A percentile compares a stretch with the other conserved stretches of the same genome.
Conservation (phyloP, 2,888 invertebrate species). For the Creontiades dilutus region DNA sequence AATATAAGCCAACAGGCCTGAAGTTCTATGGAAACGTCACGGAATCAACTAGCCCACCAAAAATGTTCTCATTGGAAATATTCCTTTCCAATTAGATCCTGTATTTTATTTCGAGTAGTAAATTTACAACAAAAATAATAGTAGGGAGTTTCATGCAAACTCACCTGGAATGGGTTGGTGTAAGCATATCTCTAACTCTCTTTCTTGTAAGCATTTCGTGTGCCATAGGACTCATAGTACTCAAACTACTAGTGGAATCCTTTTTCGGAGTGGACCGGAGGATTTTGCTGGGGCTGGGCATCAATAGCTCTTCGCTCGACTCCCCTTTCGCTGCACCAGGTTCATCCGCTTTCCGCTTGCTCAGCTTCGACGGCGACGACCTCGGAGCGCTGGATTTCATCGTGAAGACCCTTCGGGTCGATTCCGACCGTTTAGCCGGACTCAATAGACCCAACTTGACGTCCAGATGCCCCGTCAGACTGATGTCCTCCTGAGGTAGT, state of each 20-base stretch:
- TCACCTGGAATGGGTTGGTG: conserved; percentile 63
- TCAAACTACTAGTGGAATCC: neutral
- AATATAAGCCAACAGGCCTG: too few species aligned
- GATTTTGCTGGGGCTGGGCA: conserved; percentile 76
- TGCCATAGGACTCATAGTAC: conserved; percentile 30
- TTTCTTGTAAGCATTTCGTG: conserved; percentile 60
- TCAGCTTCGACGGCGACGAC: conserved; percentile 58
- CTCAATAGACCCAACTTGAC: conserved; percentile 75
- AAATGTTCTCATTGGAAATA: too few species aligned
- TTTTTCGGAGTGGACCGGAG: conserved; percentile 68
- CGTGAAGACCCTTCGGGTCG: conserved; percentile 7
- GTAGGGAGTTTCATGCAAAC: neutral
- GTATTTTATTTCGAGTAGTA: too few species aligned
- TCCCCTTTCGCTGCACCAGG: neutral
- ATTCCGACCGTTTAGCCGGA: conserved; percentile 65
- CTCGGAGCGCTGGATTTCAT: conserved; percentile 22
- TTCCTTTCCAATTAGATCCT: too few species aligned
- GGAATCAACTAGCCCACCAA: too few species aligned
- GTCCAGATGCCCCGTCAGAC: conserved; percentile 76
- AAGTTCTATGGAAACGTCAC: too few species aligned
- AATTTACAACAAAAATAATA: too few species aligned
- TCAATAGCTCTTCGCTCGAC: conserved; percentile 73
- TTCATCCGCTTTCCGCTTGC: conserved; percentile 52
- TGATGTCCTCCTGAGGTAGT: conserved; percentile 76
- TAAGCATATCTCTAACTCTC: conserved; percentile 69